These are phyloP conservation scores for Bombus difficillimus DNA, from an alignment of 1,140 invertebrate species.

Conservation along the genomic window DNA sequence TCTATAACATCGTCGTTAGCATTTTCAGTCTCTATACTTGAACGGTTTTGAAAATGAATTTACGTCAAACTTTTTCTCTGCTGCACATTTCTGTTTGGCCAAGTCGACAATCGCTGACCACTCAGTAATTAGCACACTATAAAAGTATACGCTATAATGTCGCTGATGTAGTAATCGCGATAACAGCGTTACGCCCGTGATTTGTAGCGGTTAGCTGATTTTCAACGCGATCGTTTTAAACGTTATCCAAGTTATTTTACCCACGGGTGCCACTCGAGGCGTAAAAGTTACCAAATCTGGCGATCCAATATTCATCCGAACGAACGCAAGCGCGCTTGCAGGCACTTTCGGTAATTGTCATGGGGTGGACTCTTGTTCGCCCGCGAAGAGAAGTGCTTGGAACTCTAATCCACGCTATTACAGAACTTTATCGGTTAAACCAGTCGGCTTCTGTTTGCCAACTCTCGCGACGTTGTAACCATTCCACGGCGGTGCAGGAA, in stretches of 20 bases:
- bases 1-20: no score
- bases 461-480: slow-evolving; percentile 25
- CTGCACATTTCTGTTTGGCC: not conserved
- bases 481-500: not conserved
- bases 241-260: not conserved
- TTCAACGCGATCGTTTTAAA: not conserved
- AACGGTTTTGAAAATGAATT: not conserved
- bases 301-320: slow-evolving; percentile 40
- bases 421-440: slow-evolving; percentile 63
- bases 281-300: slow-evolving; percentile 43
- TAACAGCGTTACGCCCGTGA: no score
- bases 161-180: not conserved
- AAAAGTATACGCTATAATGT: not conserved
- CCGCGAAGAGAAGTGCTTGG: slow-evolving; percentile 20
- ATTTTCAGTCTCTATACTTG: no score
- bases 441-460: slow-evolving; percentile 54
- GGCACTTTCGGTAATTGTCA: slow-evolving; percentile 46
- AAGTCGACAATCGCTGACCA: not conserved
- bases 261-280: not conserved
- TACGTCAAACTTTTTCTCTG: not conserved
- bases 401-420: slow-evolving; percentile 62
- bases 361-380: slow-evolving; percentile 24
- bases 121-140: not conserved
- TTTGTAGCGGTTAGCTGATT: not conserved
- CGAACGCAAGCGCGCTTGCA: slow-evolving; percentile 16